Conservation (phyloP, 2,113 vertebrate species). For the Excalfactoria chinensis region DNA sequence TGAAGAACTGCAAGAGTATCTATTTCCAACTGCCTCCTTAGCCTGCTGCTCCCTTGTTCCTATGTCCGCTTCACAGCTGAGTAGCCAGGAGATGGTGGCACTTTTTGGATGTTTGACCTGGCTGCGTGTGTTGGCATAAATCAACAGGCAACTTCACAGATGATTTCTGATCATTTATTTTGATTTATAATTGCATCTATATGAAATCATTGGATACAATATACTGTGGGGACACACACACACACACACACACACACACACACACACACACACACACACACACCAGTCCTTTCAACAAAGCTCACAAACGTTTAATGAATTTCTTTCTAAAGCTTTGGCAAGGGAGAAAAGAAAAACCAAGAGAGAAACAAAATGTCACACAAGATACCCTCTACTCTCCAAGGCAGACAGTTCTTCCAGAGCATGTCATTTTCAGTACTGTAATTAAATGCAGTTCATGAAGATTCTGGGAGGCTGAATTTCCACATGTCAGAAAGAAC, state of each 20-base stretch:
- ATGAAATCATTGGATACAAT: constrained; percentile 25
- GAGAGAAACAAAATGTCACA: background rate
- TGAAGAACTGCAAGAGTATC: background rate
- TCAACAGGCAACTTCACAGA: constrained; percentile 6
- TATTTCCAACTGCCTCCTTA: background rate
- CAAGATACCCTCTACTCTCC: background rate
- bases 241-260: background rate
- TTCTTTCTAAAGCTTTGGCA: background rate
- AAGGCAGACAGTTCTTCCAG: background rate
- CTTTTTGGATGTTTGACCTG: background rate
- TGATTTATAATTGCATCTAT: background rate
- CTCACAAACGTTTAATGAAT: background rate
- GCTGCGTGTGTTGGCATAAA: background rate
- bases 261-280: background rate
- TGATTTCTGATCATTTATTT: constrained; percentile 38
- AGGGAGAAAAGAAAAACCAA: background rate
- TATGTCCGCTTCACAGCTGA: background rate
- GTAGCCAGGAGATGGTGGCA: background rate
- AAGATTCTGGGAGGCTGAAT: background rate
- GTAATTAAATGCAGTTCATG: background rate
- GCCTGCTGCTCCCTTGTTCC: background rate
- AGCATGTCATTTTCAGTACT: background rate
- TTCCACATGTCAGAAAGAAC: background rate
- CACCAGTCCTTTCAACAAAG: background rate
- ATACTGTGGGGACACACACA: background rate